Evolutionary conservation across 2,888 invertebrate genomes (phyloP).

Genomic region (Agriopis marginaria): DNA sequence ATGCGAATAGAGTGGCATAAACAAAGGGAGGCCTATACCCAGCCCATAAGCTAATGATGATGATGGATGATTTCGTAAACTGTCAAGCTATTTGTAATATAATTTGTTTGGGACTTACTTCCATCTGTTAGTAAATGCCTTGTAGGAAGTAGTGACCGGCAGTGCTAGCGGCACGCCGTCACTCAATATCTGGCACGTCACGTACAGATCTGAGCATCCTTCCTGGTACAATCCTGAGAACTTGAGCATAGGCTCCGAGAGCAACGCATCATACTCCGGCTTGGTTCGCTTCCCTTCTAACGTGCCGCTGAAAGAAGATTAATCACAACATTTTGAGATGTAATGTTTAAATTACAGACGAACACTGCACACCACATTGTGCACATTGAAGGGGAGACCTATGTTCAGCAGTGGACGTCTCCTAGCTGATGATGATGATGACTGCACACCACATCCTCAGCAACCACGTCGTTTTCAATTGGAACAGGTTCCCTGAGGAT

Average conservation of each 20-base stretch:
- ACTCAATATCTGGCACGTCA: constrained; percentile 94
- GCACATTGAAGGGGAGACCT: no score
- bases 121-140: constrained; percentile 96
- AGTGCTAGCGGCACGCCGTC: constrained; percentile 93
- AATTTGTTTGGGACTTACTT: constrained; percentile 88
- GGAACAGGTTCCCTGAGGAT: no score
- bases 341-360: neutral
- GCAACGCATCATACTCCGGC: constrained; percentile 94
- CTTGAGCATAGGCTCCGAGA: constrained; percentile 95
- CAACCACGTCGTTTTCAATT: no score
- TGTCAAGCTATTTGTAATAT: no score
- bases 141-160: constrained; percentile 96
- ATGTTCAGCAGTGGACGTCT: no score
- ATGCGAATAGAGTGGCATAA: no score
- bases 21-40: no score
- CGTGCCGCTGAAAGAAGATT: constrained; percentile 89
- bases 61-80: no score
- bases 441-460: no score
- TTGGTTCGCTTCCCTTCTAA: constrained; percentile 95
- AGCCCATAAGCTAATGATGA: no score
- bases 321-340: neutral
- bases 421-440: no score
- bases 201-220: constrained; percentile 94
- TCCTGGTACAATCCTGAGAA: constrained; percentile 96
- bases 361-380: neutral